phyloP scores from a whole-genome alignment of 2,113 vertebrate genomes.

The Diglossa brunneiventris region DNA sequence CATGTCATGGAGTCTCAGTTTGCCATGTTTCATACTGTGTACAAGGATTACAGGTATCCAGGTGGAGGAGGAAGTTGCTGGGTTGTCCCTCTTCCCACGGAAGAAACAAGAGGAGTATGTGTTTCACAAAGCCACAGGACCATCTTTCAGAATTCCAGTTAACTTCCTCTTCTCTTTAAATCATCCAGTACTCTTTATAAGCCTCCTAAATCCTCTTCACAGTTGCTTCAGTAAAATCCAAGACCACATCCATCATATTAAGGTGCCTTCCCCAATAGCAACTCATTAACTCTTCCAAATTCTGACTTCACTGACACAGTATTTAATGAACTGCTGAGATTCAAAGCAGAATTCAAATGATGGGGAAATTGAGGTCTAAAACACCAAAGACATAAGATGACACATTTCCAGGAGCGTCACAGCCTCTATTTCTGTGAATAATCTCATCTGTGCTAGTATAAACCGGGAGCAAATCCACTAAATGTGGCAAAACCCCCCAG shows the following conservation, averaged over 20 bases:
- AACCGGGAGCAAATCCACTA: neutral
- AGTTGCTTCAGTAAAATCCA: neutral
- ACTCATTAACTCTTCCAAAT: constrained; percentile 16
- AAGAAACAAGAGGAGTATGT: neutral
- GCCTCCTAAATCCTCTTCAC: neutral
- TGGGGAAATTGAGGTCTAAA: constrained; percentile 9
- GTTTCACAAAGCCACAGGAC: neutral
- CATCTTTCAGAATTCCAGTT: neutral
- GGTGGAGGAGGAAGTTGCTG: neutral
- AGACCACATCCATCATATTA: neutral
- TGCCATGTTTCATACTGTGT: neutral
- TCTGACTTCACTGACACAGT: neutral
- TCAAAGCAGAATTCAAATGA: constrained; percentile 22
- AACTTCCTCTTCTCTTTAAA: neutral
- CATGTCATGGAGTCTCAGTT: neutral
- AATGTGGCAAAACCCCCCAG: neutral
- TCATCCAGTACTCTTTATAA: neutral
- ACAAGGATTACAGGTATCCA: neutral
- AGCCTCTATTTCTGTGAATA: neutral
- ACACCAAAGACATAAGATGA: neutral
- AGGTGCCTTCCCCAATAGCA: neutral
- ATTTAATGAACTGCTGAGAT: constrained; percentile 2
- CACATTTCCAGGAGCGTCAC: neutral
- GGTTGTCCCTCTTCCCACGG: rapidly evolving
- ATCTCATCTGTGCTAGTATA: neutral